Conservation (phyloP, 1,140 invertebrate species). For the Whitmania pigra region DNA sequence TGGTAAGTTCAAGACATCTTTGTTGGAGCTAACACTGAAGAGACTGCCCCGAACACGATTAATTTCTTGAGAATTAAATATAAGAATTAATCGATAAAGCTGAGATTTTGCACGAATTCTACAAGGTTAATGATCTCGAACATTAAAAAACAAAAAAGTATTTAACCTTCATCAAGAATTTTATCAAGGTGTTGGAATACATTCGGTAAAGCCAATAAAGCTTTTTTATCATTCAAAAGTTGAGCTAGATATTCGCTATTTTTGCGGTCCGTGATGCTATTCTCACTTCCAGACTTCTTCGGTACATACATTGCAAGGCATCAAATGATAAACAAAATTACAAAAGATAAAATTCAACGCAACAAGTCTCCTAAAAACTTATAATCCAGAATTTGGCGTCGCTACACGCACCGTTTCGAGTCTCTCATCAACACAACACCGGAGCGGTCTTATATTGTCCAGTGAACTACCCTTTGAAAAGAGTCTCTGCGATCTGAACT, state of each 20-base stretch:
- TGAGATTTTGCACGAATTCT: background rate
- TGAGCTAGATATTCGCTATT: slow-evolving; percentile 92
- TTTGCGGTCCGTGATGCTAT: slow-evolving; percentile 17
- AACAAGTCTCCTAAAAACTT: too few relatives aligned
- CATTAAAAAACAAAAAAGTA: background rate
- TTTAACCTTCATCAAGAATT: slow-evolving; percentile 95
- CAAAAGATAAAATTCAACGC: too few relatives aligned
- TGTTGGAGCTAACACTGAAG: slow-evolving; percentile 94
- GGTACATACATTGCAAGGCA: too few relatives aligned
- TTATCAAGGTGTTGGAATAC: slow-evolving; percentile 98
- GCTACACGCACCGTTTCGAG: too few relatives aligned
- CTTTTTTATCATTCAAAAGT: slow-evolving; percentile 99
- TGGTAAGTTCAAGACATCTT: slow-evolving; percentile 80
- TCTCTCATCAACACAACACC: too few relatives aligned
- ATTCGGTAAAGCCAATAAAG: slow-evolving; percentile 96
- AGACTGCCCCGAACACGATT: slow-evolving; percentile 87
- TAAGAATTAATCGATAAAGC: background rate
- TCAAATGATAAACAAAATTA: too few relatives aligned
- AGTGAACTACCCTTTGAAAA: too few relatives aligned
- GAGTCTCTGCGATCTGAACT: too few relatives aligned
- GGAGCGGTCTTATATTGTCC: too few relatives aligned
- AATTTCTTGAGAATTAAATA: slow-evolving; percentile 63
- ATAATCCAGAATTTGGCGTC: too few relatives aligned
- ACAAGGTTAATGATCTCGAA: background rate
- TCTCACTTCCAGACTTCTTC: slow-evolving; percentile 2